A percentile compares a stretch with the other conserved stretches of the same genome.
Conservation (phyloP, 2,113 vertebrate genomes). For the Pluvialis apricaria region DNA sequence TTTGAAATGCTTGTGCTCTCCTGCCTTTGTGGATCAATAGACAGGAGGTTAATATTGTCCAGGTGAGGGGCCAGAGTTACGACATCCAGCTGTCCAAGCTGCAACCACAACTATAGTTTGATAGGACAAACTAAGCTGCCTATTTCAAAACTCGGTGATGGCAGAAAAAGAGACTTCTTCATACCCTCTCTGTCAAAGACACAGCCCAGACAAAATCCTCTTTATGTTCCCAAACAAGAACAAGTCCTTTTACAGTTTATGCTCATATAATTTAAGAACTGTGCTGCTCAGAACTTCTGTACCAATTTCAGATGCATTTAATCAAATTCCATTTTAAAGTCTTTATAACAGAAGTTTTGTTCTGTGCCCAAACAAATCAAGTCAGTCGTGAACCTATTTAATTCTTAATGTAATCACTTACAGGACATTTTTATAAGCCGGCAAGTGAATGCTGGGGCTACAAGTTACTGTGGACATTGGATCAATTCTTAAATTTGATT, state of each 20-base stretch:
- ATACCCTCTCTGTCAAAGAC: not conserved
- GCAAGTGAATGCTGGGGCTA: not conserved
- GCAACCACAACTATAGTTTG: not conserved
- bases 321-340: not conserved
- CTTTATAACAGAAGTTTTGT: not conserved
- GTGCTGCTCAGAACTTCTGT: not conserved
- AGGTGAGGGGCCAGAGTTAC: slow-evolving; percentile 7
- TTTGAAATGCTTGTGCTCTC: not conserved
- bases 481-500: slow-evolving; percentile 26
- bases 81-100: not conserved
- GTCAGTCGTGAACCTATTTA: not conserved
- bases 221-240: slow-evolving; percentile 15
- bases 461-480: not conserved
- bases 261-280: not conserved
- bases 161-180: not conserved
- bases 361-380: not conserved
- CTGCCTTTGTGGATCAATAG: not conserved
- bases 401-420: not conserved
- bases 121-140: not conserved
- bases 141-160: slow-evolving; percentile 13
- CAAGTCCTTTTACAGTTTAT: not conserved
- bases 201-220: not conserved
- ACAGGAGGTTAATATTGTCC: not conserved
- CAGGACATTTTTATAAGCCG: not conserved
- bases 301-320: not conserved